Evolutionary conservation across 2,888 invertebrate species (phyloP), one percentile per base, ranked within the genome.

Genomic region (Leptopilina myrica): DNA sequence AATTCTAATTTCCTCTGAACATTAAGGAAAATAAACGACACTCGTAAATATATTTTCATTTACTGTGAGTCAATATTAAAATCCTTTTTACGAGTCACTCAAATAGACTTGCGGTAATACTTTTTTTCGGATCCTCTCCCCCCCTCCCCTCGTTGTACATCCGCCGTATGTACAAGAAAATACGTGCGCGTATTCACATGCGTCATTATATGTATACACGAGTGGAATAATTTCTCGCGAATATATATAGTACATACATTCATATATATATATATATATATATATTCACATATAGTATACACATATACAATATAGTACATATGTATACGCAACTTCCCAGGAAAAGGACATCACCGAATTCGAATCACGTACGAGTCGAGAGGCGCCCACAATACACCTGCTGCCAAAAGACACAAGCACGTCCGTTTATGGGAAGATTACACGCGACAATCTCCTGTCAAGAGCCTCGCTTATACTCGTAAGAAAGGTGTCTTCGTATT

Each of bases 301-400:
- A 33, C 33, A 33, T 5, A 33, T 33, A 33, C 5, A 33, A 33
- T 33, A 33, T 2, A 33, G 33, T 33, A 33, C 33, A 33, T 33
- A 33, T 49, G 49, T 49, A 12, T 1, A 11, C 69, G n/a, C 53
- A 69, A 53, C 82, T 84, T 83, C 84, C 78, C 80, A 78, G 84
- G 85, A 84, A 75, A 75, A 66, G 43, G 73, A 81, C 79, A 85
- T 83, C 84, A 83, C 81, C 81, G 83, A 88, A 88, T 89, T 89
- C 88, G 82, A 83, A 82, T 87, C 89, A 89, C 89, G 89, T 88
- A 85, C 78, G 80, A 64, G 80, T 76, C 80, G 77, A 59, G 81
- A 49, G 82, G 80, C 82, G 83, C 77, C 80, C 82, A 77, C 79
- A 83, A 83, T 88, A 87, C 87, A 88, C 87, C 88, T 88, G 88